Evolutionary conservation across 2,113 vertebrate species (phyloP).

Genomic region (Cinclus cinclus): DNA sequence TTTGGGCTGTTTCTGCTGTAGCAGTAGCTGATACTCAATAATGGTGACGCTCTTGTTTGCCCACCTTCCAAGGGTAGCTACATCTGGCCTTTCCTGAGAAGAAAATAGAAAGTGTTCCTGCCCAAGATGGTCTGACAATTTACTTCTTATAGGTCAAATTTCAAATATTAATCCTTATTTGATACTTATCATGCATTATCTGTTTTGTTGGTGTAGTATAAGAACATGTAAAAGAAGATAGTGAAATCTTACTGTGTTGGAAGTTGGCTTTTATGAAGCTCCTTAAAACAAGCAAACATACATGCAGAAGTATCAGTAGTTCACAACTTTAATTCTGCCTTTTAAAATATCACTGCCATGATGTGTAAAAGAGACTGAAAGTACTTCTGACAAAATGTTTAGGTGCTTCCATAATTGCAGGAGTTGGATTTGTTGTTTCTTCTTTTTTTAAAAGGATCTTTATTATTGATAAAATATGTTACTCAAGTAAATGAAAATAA

Average conservation of each 20-base stretch:
- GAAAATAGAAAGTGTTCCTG: not conserved
- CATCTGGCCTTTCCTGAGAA: not conserved
- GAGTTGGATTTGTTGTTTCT: not conserved
- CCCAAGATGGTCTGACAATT: not conserved
- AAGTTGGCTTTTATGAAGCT: not conserved
- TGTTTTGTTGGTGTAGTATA: not conserved
- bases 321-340: not conserved
- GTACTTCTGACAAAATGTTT: not conserved
- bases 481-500: not conserved
- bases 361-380: not conserved
- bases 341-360: not conserved
- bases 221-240: not conserved
- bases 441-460: not conserved
- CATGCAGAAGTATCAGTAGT: not conserved
- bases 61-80: not conserved
- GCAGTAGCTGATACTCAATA: not conserved
- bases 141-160: not conserved
- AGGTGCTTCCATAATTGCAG: not conserved
- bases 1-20: not conserved
- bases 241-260: not conserved
- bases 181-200: not conserved
- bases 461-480: not conserved
- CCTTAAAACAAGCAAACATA: not conserved
- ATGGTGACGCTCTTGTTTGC: not conserved
- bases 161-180: not conserved